Percentiles rank a stretch among this genome's conserved stretches.
Conservation (phyloP, 2,797 vertebrate genomes). For the Coluber constrictor region DNA sequence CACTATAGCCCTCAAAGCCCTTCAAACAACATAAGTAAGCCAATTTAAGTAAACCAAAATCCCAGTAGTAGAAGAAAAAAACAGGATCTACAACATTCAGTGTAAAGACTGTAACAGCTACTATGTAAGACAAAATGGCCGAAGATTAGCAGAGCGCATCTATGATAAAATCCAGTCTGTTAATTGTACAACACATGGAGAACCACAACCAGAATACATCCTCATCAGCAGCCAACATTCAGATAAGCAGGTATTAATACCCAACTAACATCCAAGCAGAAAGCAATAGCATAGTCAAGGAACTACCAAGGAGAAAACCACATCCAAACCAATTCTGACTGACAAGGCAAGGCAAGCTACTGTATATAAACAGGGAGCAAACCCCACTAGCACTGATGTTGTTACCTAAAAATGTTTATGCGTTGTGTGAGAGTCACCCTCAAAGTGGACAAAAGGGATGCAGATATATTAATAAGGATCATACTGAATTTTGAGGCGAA, state of each 20-base stretch:
- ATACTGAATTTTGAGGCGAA: not conserved
- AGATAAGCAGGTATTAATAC: not conserved
- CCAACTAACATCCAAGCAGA: not conserved
- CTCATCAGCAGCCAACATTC: not conserved
- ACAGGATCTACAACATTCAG: not conserved
- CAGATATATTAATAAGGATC: not conserved
- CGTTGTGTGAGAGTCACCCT: not conserved
- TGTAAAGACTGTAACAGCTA: not conserved
- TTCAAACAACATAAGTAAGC: not conserved
- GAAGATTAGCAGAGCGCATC: not conserved
- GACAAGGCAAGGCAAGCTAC: not conserved
- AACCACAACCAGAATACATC: not conserved
- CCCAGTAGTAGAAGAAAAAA: not conserved
- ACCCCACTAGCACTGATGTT: not conserved
- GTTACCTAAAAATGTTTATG: not conserved
- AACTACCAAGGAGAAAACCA: not conserved
- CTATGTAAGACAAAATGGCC: not conserved
- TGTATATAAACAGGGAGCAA: not conserved
- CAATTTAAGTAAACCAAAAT: not conserved
- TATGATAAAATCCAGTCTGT: not conserved
- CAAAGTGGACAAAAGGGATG: not conserved
- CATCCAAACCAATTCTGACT: not conserved
- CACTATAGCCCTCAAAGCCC: not conserved
- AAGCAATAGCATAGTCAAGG: not conserved
- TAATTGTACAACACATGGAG: not conserved